Evolutionary conservation across 1,140 invertebrate species (phyloP).

Genomic region (Brachionus calyciflorus): DNA sequence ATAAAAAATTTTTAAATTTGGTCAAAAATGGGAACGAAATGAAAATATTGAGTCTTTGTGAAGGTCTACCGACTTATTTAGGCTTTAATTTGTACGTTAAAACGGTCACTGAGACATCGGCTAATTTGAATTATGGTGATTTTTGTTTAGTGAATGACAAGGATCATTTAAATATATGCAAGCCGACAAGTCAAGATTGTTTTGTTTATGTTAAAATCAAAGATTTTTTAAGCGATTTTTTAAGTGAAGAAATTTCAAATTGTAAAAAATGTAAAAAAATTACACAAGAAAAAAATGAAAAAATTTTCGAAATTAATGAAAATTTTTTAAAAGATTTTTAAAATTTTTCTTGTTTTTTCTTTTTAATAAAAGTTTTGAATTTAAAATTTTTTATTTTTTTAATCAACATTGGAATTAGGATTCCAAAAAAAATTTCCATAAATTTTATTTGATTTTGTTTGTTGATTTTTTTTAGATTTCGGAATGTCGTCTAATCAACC

Average conservation of each 20-base stretch:
- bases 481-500: conserved; percentile 14
- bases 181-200: conserved; percentile 28
- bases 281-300: neutral
- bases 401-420: neutral
- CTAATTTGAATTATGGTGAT: conserved; percentile 3
- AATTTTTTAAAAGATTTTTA: conserved; percentile 1
- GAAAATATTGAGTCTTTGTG: conserved; percentile 41
- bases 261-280: neutral
- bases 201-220: conserved; percentile 21
- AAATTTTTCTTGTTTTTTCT: neutral
- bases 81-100: conserved; percentile 35
- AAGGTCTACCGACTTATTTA: conserved; percentile 12
- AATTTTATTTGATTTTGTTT: neutral
- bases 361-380: neutral
- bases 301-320: conserved; percentile 16
- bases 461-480: neutral
- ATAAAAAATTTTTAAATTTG: conserved; percentile 24
- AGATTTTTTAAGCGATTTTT: neutral
- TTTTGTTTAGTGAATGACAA: neutral
- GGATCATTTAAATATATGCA: conserved; percentile 44
- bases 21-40: conserved; percentile 7
- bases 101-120: neutral
- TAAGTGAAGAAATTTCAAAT: conserved; percentile 9
- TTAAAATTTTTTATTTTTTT: neutral
- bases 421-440: neutral